Evolutionary conservation across 2,113 vertebrate species (phyloP).

Genomic region (Pseudorectes ferrugineus): DNA sequence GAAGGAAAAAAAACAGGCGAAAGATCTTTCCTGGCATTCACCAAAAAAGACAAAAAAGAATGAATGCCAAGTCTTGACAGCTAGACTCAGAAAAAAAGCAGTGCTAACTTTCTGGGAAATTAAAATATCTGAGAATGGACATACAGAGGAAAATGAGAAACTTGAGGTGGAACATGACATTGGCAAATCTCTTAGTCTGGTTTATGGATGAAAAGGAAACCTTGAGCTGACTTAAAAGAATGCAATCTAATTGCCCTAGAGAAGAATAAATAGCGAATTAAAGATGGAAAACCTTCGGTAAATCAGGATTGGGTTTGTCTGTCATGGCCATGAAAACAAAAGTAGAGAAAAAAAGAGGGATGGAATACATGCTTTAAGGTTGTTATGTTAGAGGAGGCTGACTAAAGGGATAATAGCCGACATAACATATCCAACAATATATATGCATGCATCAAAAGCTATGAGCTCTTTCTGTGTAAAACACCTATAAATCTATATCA

Average conservation of each 20-base stretch:
- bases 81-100: neutral
- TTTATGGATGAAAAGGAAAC: neutral
- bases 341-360: neutral
- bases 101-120: neutral
- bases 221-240: neutral
- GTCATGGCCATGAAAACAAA: neutral
- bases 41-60: neutral
- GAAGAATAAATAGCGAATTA: neutral
- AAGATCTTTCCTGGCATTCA: neutral
- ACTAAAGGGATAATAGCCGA: neutral
- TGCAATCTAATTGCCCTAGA: neutral
- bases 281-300: neutral
- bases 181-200: neutral
- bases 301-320: neutral
- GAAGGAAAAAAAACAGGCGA: neutral
- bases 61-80: neutral
- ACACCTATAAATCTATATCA: accelerated
- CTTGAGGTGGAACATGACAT: neutral
- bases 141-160: neutral
- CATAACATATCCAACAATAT: neutral
- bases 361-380: neutral
- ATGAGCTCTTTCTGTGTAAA: neutral
- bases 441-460: neutral
- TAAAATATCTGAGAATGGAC: neutral
- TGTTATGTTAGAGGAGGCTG: neutral